Evolutionary conservation across 2,888 invertebrate species (phyloP), one percentile per base, ranked within the genome.

Genomic region (Chouioia cunea): DNA sequence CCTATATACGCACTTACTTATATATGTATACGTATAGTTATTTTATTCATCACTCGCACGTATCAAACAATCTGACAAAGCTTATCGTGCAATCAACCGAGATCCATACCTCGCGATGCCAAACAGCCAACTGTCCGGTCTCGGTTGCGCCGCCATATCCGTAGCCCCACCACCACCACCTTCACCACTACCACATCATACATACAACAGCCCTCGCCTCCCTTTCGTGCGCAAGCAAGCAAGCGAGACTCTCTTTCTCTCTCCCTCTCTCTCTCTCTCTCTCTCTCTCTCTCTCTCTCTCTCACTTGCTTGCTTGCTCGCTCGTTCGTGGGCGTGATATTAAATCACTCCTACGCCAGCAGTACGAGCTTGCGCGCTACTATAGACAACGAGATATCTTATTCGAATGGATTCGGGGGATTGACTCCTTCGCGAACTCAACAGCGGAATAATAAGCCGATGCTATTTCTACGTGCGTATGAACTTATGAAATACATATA

Each of bases 61-160:
- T 12, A 6, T 36, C 4, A 36, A 36, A 36, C 36, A 6, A 36
- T 27, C 3, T 47, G 54, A 18, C 50, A 3, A 44, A 36, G 20
- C 10, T 10, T 22, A 1, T 44, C n/a, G 54, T 15, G n/a, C 53
- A 52, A 23, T 22, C 56, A 20, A 4, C 48, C 43, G 52, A 46
- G 60, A 36, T 36, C 65, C 73, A 70, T 68, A 54, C 60, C 82
- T 78, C 79, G 78, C 81, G 81, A 82, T 83, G 83, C 84, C 84
- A 83, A 83, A 82, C 82, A 82, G 82, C 84, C 77, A 80, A 85
- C 85, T 85, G 85, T 77, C 79, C 80, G 82, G 82, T 36, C 80
- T 83, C 63, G 14, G 6, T 47, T 10, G 15, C n/a, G 58, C 68
- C 73, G 84, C 85, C 85, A 85, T 85, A 79, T 83, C 82, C 79